Evolutionary conservation across 2,888 invertebrate species (phyloP).

Genomic region (Rhagonycha lutea): DNA sequence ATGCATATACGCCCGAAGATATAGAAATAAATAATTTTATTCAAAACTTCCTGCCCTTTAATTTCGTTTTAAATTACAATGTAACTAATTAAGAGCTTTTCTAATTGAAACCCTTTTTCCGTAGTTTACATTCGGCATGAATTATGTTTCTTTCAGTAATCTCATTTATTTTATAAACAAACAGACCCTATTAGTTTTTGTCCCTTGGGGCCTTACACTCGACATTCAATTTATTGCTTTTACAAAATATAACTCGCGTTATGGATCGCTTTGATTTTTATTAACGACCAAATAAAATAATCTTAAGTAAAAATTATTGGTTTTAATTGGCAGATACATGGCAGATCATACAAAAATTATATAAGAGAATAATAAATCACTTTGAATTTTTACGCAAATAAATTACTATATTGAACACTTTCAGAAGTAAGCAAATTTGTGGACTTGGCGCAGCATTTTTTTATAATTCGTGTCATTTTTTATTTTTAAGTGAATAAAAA

Average conservation of each 20-base stretch:
- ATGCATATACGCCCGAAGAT: background rate
- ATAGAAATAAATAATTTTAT: background rate
- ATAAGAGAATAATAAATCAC: background rate
- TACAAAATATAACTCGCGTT: constrained; percentile 12
- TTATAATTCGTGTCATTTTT: background rate
- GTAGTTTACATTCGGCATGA: constrained; percentile 8
- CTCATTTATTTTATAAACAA: constrained; percentile 38
- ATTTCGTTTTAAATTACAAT: background rate
- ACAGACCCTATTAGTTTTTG: constrained; percentile 34
- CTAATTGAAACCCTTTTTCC: constrained; percentile 25
- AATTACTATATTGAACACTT: background rate
- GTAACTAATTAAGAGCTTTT: constrained; percentile 27
- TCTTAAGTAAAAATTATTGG: background rate
- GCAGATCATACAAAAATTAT: background rate
- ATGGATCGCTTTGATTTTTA: constrained; percentile 12
- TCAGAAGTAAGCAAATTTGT: background rate
- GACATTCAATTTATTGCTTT: constrained; percentile 20
- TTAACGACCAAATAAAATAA: constrained; percentile 1
- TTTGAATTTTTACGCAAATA: background rate
- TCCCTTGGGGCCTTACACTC: constrained; percentile 15
- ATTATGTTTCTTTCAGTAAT: constrained; percentile 33
- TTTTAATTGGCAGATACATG: constrained; percentile 60
- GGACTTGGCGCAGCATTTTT: background rate
- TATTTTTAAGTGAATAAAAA: background rate
- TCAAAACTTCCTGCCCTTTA: background rate